phyloP scores from a whole-genome alignment of 2,888 invertebrate species.

The Platycnemis pennipes region DNA sequence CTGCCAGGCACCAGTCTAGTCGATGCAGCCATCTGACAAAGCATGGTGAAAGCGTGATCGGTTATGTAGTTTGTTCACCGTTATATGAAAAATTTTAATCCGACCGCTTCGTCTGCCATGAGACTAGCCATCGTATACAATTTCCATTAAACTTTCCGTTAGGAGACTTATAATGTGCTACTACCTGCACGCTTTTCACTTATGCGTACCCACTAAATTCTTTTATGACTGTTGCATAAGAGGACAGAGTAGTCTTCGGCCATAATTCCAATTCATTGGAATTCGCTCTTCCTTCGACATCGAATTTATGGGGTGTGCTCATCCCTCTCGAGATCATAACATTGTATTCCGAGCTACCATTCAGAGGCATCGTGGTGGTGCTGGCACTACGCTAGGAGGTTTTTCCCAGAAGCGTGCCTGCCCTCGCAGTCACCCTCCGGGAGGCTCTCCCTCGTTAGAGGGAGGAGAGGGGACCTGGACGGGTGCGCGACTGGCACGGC shows the following conservation, averaged over 20 bases:
- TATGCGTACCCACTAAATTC: background rate
- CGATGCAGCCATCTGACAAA: conserved; percentile 25
- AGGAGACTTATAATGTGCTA: background rate
- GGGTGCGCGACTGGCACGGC: conserved; percentile 63
- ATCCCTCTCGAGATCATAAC: background rate
- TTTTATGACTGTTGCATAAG: background rate
- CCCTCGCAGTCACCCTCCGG: background rate
- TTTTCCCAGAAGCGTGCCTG: background rate
- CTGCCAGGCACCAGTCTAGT: conserved; percentile 17
- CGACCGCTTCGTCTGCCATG: background rate
- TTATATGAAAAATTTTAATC: background rate
- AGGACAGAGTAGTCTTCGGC: background rate
- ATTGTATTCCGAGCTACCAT: background rate
- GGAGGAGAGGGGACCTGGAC: background rate
- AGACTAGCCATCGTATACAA: background rate
- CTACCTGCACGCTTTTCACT: background rate
- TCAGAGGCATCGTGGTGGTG: background rate
- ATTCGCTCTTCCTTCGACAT: background rate
- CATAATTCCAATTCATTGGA: background rate
- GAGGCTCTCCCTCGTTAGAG: background rate
- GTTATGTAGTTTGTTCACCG: background rate
- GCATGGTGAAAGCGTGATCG: background rate
- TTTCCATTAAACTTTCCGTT: background rate
- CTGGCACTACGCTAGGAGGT: background rate
- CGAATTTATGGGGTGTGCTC: background rate